These are phyloP conservation scores for Cremastobaeus sp. DNA, from an alignment of 2,888 invertebrate species.

Conservation along the genomic window DNA sequence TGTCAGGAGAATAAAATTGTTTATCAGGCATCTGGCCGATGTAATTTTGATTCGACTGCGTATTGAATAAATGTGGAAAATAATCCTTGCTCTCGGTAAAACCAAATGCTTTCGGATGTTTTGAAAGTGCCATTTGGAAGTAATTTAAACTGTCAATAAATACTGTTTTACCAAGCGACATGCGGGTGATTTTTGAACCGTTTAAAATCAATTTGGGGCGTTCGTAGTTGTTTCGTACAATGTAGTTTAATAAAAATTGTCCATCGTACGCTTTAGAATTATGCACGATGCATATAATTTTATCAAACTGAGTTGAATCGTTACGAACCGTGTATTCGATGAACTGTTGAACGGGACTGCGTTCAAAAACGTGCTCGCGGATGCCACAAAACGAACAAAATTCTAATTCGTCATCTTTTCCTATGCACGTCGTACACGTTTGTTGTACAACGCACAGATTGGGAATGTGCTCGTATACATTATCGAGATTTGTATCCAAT, in stretches of 20 bases:
- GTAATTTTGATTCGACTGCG: slow-evolving; percentile 53
- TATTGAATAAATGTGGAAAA: slow-evolving; percentile 64
- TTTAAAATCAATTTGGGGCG: slow-evolving; percentile 59
- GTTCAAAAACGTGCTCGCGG: slow-evolving; percentile 20
- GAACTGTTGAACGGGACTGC: background rate
- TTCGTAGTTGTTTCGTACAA: background rate
- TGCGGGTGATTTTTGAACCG: slow-evolving; percentile 59
- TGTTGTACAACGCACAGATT: too few relatives aligned
- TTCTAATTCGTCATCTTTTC: too few relatives aligned
- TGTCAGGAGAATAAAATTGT: slow-evolving; percentile 11
- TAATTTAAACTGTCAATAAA: slow-evolving; percentile 57
- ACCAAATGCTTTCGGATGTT: slow-evolving; percentile 65
- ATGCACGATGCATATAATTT: slow-evolving; percentile 46
- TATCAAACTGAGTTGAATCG: background rate
- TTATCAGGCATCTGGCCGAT: slow-evolving; percentile 46
- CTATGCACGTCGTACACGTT: too few relatives aligned
- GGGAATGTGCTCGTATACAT: too few relatives aligned
- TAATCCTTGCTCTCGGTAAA: slow-evolving; percentile 53
- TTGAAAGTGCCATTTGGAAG: slow-evolving; percentile 65
- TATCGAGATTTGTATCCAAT: too few relatives aligned
- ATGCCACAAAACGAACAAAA: too few relatives aligned
- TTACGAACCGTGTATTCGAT: slow-evolving; percentile 1
- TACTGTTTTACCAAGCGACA: slow-evolving; percentile 43
- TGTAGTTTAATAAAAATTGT: slow-evolving; percentile 1
- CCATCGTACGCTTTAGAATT: slow-evolving; percentile 9